phyloP scores from a whole-genome alignment of 92 coral and sea anemone species.

The Porites rus region DNA sequence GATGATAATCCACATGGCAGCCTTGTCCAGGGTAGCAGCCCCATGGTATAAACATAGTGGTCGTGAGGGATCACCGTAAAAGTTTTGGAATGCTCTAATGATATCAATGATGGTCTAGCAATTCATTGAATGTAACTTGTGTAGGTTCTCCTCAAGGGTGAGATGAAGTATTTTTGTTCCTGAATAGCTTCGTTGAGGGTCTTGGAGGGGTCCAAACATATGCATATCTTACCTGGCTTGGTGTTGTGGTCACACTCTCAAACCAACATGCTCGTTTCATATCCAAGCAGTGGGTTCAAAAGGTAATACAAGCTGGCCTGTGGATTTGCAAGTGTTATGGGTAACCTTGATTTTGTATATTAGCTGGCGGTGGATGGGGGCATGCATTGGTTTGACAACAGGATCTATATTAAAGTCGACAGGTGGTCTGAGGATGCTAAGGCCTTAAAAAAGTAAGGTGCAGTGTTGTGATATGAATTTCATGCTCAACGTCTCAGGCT shows the following conservation, averaged over 20 bases:
- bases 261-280: conserved; percentile 37
- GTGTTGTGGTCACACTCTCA: conserved; percentile 19
- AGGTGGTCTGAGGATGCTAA: conserved; percentile 40
- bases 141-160: conserved; percentile 39
- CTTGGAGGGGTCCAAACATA: conserved; percentile 40
- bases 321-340: too few species aligned
- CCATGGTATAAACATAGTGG: conserved; percentile 54
- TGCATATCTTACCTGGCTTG: conserved; percentile 12
- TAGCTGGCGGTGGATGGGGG: conserved; percentile 19
- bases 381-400: conserved; percentile 54
- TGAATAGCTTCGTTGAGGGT: conserved; percentile 43
- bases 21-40: conserved; percentile 39
- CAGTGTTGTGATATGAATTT: conserved; percentile 41
- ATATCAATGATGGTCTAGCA: conserved; percentile 1
- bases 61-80: conserved; percentile 28
- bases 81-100: conserved; percentile 29
- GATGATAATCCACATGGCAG: conserved; percentile 44
- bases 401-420: conserved; percentile 48
- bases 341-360: too few species aligned
- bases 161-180: too few species aligned
- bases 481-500: conserved; percentile 42
- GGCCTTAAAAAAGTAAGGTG: conserved; percentile 29
- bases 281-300: conserved; percentile 20
- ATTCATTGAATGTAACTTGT: conserved; percentile 34
- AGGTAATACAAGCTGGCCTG: too few species aligned